Base-by-base conservation (phyloP, 2,113 vertebrate species). In the Ornithorhynchus anatinus region DNA sequence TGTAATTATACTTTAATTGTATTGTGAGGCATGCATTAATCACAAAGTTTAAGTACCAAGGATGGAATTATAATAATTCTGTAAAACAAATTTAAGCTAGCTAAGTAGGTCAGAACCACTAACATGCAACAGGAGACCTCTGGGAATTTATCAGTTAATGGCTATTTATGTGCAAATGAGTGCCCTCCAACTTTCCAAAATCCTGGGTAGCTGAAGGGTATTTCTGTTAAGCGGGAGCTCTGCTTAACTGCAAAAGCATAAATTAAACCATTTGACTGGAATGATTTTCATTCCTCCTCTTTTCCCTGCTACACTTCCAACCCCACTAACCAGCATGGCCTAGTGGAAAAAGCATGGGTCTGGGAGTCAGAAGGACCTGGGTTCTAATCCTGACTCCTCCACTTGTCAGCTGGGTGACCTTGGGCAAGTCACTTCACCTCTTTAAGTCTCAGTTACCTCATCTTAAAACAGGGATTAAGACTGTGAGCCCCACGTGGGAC, bases 161-260 rank as follows among this genome's bases (percentile, higher is more conserved):
- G 95, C 95, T 95, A 96, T 97, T 97, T 96, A 96, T 96, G 96
- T 97, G 96, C 95, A 97, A 97, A 97, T 96, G 94, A 96, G 90
- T 93, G 94, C 94, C 96, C 95, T 96, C 92, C 94, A 96, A 96
- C 94, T 94, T 91, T 93, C 82, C 84, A 89, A 95, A 93, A 95
- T 93, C 89, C 90, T 91, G 89, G 90, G 91, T 94, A 92, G 93
- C 92, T 95, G 95, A 96, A 95, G 94, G 95, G 96, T 95, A 96
- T 94, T 94, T 95, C 93, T 91, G 92, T 93, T 96, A 95, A 95
- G 92, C 91, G 95, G 92, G 91, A 95, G 91, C 89, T 88, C 80
- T 91, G 94, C 91, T 94, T 94, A 89, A 92, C 92, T 91, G 92
- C 92, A 88, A 82, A 89, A 89, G 89, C 86, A 90, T 91, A 94